Conservation (phyloP, 2,888 invertebrate species). For the Rhaphigaster nebulosa region DNA sequence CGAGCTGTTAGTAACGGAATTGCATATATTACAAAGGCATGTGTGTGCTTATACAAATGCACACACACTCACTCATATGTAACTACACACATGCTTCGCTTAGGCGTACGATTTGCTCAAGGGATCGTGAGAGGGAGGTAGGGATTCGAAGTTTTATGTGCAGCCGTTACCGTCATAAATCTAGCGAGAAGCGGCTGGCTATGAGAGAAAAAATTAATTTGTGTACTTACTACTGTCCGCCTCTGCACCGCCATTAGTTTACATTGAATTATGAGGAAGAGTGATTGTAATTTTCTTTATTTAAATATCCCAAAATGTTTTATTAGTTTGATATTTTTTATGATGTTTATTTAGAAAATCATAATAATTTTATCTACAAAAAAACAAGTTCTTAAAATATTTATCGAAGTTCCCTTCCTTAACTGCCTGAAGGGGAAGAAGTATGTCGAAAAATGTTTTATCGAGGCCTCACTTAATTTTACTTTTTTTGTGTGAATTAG, state of each 20-base stretch:
- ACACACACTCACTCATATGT: neutral
- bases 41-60: neutral
- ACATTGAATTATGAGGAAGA: neutral
- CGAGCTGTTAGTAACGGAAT: neutral
- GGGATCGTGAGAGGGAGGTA: neutral
- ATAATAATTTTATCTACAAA: too few species aligned
- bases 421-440: too few species aligned
- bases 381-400: too few species aligned
- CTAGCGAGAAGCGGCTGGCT: neutral
- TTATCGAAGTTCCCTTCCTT: too few species aligned
- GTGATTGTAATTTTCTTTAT: neutral
- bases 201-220: slow-evolving; percentile 43
- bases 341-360: too few species aligned
- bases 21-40: neutral
- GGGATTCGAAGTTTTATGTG: neutral
- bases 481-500: too few species aligned
- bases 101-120: neutral
- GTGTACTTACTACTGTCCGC: neutral
- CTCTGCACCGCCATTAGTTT: neutral
- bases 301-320: neutral
- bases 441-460: too few species aligned
- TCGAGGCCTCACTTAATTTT: too few species aligned
- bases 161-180: slow-evolving; percentile 31
- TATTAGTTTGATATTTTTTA: neutral
- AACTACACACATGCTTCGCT: neutral